Base-by-base conservation (phyloP, 2,797 vertebrate genomes). In the Psittacula derbiana region DNA sequence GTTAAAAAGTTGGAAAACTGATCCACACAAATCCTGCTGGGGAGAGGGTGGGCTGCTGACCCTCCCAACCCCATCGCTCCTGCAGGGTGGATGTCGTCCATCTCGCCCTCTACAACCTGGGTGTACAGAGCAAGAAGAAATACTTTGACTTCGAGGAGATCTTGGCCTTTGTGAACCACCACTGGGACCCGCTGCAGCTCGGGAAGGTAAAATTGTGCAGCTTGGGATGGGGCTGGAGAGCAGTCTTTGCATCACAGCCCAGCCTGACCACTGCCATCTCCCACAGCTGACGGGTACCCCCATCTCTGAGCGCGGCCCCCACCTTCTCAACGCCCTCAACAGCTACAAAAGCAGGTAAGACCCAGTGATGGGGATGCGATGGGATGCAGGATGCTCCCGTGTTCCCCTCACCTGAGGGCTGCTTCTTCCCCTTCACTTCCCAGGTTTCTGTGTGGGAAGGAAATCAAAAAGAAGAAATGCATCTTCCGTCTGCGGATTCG, bases 131-230 rank as follows among this genome's bases (percentile, higher is more conserved):
- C 97, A 99, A 99, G 98, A 99, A 99, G 98, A 99, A 99, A 70
- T 99, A 99, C 97, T 99, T 99, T 12, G 98, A 99, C 95, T 98
- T 99, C 7, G 99, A 99, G 43, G 99, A 99, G 98, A 99, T 99
- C 88, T 97, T 99, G 62, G 97, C 98, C 90, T 99, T 99, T 2
- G 98, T 99, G 88, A 98, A 98, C 49, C 97, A 98, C 36, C 98
- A 99, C 97, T 99, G 99, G 99, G 98, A 99, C 10, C 98, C 98
- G 8, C 95, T 99, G 75, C 99, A 99, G 96, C 98, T 99, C 0
- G 99, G 99, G 62, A 99, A 99, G 99, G 99, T 99, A 96, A 64
- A 67, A 40, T 14, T 9, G 2, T 2, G 3, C 19, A 12, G 13
- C 49, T 5, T 0, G 8, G 52, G 47, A 19, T 12, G 0, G 10